Conservation (phyloP, 2,797 vertebrate genomes). For the Amphiprion clarkii region DNA sequence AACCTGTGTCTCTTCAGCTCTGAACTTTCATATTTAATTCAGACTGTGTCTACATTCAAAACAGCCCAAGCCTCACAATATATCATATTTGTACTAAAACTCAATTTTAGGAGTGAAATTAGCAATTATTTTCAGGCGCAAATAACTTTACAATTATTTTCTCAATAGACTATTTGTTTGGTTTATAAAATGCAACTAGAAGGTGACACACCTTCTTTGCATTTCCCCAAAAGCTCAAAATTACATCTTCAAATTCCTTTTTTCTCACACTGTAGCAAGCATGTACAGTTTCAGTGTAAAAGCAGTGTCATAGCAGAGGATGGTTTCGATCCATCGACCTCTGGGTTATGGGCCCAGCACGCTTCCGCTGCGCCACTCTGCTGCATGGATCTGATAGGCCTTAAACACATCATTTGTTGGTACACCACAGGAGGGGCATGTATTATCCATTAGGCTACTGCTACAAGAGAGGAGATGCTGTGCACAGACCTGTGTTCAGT, state of each 20-base stretch:
- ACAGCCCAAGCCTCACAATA: not conserved
- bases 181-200: too few relatives aligned
- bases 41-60: not conserved
- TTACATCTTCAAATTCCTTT: too few relatives aligned
- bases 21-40: not conserved
- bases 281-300: not conserved
- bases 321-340: slow-evolving; percentile 82
- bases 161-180: too few relatives aligned
- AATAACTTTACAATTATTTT: not conserved
- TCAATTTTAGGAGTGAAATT: not conserved
- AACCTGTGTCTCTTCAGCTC: not conserved
- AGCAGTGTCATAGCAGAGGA: slow-evolving; percentile 69
- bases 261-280: too few relatives aligned
- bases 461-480: not conserved
- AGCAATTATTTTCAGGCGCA: too few relatives aligned
- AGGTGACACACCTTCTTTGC: too few relatives aligned
- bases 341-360: slow-evolving; percentile 76
- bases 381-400: not conserved
- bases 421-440: not conserved
- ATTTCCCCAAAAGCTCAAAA: too few relatives aligned
- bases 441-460: not conserved
- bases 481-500: not conserved
- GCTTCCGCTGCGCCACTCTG: slow-evolving; percentile 50
- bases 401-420: not conserved
- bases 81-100: not conserved